Evolutionary conservation across 2,888 invertebrate species (phyloP).

Genomic region (Eledona agricola): DNA sequence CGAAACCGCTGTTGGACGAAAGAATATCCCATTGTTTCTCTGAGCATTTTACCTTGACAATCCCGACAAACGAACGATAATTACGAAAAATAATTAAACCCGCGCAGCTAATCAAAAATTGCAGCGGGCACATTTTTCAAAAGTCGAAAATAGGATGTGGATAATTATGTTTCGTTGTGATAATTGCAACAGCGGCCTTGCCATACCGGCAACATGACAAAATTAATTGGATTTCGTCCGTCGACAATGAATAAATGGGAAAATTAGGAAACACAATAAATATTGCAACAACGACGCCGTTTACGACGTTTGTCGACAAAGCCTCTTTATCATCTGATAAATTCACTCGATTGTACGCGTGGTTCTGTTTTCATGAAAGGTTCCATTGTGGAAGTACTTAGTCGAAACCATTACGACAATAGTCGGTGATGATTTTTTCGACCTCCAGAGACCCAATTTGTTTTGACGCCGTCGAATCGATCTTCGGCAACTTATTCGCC

Average conservation of each 20-base stretch:
- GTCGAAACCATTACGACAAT: constrained; percentile 5
- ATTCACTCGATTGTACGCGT: constrained; percentile 11
- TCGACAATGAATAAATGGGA: constrained; percentile 1
- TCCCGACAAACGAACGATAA: constrained; percentile 1
- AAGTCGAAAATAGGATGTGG: no score
- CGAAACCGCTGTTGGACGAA: neutral
- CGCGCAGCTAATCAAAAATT: constrained; percentile 5
- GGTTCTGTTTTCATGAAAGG: constrained; percentile 2
- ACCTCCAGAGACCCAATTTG: constrained; percentile 18
- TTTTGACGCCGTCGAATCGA: constrained; percentile 11
- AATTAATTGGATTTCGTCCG: constrained; percentile 22
- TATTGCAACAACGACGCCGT: constrained; percentile 9
- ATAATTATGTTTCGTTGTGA: constrained; percentile 7
- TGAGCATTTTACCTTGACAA: constrained; percentile 10
- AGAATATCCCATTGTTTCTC: neutral
- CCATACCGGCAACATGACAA: constrained; percentile 1
- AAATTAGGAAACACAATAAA: constrained; percentile 22
- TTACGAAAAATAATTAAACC: neutral
- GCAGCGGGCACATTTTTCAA: neutral
- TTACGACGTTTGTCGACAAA: no score
- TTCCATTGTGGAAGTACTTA: constrained; percentile 4
- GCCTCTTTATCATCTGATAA: constrained; percentile 17
- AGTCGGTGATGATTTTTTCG: constrained; percentile 13
- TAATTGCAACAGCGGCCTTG: constrained; percentile 10
- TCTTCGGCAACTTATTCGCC: constrained; percentile 15